Base-by-base conservation (phyloP, 2,797 vertebrate species). In the Eulemur albifrons region DNA sequence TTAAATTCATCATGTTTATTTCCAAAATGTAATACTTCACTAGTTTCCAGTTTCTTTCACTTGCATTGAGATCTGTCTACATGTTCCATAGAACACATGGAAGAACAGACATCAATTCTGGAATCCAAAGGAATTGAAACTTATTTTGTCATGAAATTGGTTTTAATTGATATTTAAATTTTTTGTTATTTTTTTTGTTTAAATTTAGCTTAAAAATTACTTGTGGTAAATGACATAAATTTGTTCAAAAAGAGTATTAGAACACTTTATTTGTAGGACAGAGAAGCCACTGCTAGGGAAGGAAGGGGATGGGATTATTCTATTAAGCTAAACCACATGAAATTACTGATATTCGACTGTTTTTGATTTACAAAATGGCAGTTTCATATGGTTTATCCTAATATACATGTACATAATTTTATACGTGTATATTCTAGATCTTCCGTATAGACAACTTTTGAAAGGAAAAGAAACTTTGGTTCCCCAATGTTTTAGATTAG, bases 161-260 rank as follows among this genome's bases (percentile, higher is more conserved):
- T 93, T 77, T 93, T 38, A 90, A 77, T 48, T 79, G 20, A 69
- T 80, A 70, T 83, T 90, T 77, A 43, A 90, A 84, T n/a, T 84
- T 67, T 67, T 50, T 75, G 59, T 83, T 61, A 61, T 38, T 84
- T 88, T 94, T 81, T 67, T 25, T 25, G 32, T 93, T 93, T 85
- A 90, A 79, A 85, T 80, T 85, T 86, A 72, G n/a, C 35, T 85
- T 72, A 48, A 90, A 90, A 63, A 80, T 72, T 79, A 20, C 23
- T n/a, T 84, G 13, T 63, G 65, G 63, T 25, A 90, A 80, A 72
- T 63, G 32, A 90, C 30, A 80, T 54, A 90, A 85, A 61, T 38
- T 72, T 85, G 12, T 45, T 79, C 45, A 87, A 45, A 90, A 94
- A 43, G 69, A 73, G 38, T 57, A 10, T 27, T 14, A 83, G 25